phyloP scores from a whole-genome alignment of 2,797 vertebrate genomes.

The Vireo griseus region DNA sequence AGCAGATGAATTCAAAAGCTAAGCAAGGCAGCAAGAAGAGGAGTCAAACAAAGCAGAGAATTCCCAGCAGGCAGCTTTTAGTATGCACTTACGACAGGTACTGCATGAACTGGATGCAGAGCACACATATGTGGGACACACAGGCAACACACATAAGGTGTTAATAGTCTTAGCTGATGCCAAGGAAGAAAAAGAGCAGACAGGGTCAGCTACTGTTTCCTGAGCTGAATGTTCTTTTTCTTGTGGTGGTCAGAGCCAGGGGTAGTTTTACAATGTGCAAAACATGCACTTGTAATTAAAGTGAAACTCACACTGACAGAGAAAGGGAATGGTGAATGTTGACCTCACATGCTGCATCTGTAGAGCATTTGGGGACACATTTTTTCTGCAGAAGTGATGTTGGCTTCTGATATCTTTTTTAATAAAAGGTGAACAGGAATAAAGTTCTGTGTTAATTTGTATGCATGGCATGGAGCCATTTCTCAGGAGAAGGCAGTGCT shows the following conservation, averaged over 20 bases:
- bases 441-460: slow-evolving; percentile 11
- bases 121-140: slow-evolving; percentile 26
- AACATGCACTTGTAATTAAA: slow-evolving; percentile 64
- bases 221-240: slow-evolving; percentile 72
- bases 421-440: background rate
- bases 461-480: background rate
- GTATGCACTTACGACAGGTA: slow-evolving; percentile 3
- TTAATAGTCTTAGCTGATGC: slow-evolving; percentile 70
- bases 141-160: slow-evolving; percentile 57
- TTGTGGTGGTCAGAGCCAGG: slow-evolving; percentile 55
- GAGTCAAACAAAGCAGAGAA: slow-evolving; percentile 39
- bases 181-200: slow-evolving; percentile 69
- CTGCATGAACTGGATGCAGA: slow-evolving; percentile 54
- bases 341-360: slow-evolving; percentile 41
- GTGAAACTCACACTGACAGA: slow-evolving; percentile 69
- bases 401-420: slow-evolving; percentile 9
- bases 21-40: slow-evolving; percentile 34
- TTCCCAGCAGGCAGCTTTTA: slow-evolving; percentile 33
- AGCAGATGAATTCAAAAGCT: slow-evolving; percentile 45
- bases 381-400: background rate
- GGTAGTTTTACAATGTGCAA: slow-evolving; percentile 59
- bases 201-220: slow-evolving; percentile 79
- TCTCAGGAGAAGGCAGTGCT: background rate
- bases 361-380: slow-evolving; percentile 45
- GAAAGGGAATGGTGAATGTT: slow-evolving; percentile 17